Conservation (phyloP, 2,888 invertebrate genomes). For the Mesorhabditis spiculigera region DNA sequence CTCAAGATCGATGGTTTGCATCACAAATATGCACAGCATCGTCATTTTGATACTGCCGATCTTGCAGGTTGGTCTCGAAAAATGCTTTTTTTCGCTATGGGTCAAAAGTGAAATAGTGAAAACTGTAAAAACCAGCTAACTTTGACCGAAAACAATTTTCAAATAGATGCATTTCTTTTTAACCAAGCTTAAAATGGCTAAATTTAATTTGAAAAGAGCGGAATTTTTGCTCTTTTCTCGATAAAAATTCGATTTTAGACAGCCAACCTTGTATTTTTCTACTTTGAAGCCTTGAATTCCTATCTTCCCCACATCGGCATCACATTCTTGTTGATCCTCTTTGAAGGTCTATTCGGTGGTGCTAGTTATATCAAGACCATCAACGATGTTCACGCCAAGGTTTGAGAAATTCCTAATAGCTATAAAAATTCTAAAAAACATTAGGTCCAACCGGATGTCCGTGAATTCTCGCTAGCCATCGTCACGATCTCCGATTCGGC, state of each 20-base stretch:
- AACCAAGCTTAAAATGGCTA: no score
- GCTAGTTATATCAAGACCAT: not conserved
- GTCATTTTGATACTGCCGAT: not conserved
- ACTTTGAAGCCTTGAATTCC: not conserved
- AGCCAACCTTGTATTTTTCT: not conserved
- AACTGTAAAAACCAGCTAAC: no score
- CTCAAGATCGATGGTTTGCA: not conserved
- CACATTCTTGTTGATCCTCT: not conserved
- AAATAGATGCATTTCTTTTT: no score
- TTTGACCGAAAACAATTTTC: no score
- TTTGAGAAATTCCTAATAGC: no score
- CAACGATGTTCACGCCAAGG: not conserved
- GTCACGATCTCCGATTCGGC: not conserved
- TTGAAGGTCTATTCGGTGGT: not conserved
- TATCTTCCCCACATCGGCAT: not conserved
- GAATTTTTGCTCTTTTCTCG: no score
- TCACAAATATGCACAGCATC: not conserved
- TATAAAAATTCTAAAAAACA: no score
- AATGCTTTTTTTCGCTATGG: no score
- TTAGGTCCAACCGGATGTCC: not conserved
- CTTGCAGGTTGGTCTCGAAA: not conserved
- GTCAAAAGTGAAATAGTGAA: no score
- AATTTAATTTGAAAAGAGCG: no score
- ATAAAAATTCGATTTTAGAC: no score
- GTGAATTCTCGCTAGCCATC: not conserved